Evolutionary conservation across 2,113 vertebrate species (phyloP).

Genomic region (Scytalopus superciliaris): DNA sequence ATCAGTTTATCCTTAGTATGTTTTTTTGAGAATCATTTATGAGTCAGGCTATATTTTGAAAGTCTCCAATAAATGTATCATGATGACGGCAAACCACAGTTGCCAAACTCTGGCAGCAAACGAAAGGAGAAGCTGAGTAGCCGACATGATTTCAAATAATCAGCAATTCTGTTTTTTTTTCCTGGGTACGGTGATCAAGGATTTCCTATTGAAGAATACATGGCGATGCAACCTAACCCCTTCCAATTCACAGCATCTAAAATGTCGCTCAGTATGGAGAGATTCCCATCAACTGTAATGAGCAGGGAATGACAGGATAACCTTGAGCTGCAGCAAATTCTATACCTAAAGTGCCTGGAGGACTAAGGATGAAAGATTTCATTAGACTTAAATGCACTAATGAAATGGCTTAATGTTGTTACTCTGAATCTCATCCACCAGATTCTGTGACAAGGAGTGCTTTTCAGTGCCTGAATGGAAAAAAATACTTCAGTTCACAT

Average conservation of each 20-base stretch:
- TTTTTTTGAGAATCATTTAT: not conserved
- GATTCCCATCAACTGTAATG: not conserved
- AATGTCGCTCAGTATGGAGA: not conserved
- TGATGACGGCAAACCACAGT: not conserved
- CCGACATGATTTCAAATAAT: not conserved
- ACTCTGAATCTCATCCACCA: not conserved
- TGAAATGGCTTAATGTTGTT: slow-evolving; percentile 54
- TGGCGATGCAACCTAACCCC: not conserved
- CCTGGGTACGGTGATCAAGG: not conserved
- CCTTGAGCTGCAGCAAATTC: slow-evolving; percentile 25
- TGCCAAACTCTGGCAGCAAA: not conserved
- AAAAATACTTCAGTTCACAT: not conserved
- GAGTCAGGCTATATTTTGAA: not conserved
- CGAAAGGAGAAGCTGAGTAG: not conserved
- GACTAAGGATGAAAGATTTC: slow-evolving; percentile 49
- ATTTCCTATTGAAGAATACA: not conserved
- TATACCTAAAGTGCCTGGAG: slow-evolving; percentile 8
- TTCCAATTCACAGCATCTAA: not conserved
- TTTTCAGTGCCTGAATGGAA: not conserved
- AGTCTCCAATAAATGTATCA: not conserved
- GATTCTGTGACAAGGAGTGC: slow-evolving; percentile 24
- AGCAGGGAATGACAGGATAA: slow-evolving; percentile 33
- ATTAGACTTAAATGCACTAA: slow-evolving; percentile 51
- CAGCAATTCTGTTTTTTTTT: not conserved
- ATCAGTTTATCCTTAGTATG: not conserved